Conservation (phyloP, 1,140 invertebrate genomes). For the Oedothorax gibbosus region DNA sequence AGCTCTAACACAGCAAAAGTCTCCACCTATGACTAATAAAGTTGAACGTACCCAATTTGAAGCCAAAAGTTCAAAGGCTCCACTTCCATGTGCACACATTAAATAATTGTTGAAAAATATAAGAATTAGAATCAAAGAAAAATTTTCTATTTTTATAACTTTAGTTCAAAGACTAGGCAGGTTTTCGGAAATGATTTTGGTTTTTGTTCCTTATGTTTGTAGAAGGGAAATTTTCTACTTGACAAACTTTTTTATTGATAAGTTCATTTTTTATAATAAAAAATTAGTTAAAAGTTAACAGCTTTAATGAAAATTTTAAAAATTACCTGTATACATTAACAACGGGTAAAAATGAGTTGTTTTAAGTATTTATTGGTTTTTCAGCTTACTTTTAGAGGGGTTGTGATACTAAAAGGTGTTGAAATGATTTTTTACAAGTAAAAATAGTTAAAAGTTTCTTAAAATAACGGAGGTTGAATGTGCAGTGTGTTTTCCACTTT, state of each 20-base stretch:
- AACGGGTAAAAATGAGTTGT: background rate
- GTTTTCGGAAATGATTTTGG: conserved; percentile 10
- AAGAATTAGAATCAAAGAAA: conserved; percentile 36
- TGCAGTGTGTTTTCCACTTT: too few relatives aligned
- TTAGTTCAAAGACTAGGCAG: conserved; percentile 14
- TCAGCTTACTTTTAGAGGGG: too few relatives aligned
- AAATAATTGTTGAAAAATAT: conserved; percentile 10
- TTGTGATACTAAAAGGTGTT: too few relatives aligned
- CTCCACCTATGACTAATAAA: background rate
- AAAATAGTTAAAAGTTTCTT: too few relatives aligned
- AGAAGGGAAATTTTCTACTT: too few relatives aligned
- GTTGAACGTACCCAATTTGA: conserved; percentile 15
- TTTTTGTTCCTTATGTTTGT: too few relatives aligned
- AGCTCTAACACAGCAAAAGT: too few relatives aligned
- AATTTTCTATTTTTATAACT: conserved; percentile 48
- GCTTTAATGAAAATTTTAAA: background rate
- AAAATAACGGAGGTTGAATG: too few relatives aligned
- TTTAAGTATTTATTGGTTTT: too few relatives aligned
- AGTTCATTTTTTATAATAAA: background rate
- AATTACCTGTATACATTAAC: background rate
- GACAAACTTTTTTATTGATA: too few relatives aligned
- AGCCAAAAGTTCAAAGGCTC: background rate
- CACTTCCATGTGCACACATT: conserved; percentile 35
- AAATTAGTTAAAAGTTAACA: background rate
- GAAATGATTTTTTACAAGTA: too few relatives aligned